Conservation (phyloP, 2,888 invertebrate species). For the Slavum lentiscoides region DNA sequence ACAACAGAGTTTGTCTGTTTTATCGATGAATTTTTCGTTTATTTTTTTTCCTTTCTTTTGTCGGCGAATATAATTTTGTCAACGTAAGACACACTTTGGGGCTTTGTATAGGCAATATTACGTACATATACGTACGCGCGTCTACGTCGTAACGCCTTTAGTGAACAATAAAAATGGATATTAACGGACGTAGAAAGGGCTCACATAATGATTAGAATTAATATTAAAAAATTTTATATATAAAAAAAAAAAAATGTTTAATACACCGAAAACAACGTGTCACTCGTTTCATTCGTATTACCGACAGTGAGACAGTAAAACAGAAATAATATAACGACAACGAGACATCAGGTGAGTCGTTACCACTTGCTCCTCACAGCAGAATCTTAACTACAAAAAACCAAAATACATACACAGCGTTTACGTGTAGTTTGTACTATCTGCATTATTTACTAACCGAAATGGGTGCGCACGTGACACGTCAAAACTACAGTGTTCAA, state of each 20-base stretch:
- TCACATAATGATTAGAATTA: too few relatives aligned
- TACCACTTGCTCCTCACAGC: too few relatives aligned
- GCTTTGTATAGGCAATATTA: background rate
- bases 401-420: background rate
- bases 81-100: background rate
- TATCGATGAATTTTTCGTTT: too few relatives aligned
- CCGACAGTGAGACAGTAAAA: background rate
- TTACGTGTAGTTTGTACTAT: background rate
- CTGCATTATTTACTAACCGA: slow-evolving; percentile 59
- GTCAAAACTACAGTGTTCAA: slow-evolving; percentile 73
- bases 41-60: too few relatives aligned
- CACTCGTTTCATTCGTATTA: background rate
- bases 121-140: background rate
- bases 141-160: background rate
- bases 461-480: slow-evolving; percentile 73
- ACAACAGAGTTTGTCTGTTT: too few relatives aligned
- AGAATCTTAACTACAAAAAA: background rate
- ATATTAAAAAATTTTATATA: background rate
- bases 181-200: background rate
- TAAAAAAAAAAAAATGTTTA: background rate
- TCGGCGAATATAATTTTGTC: too few relatives aligned
- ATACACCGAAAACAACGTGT: too few relatives aligned
- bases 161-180: background rate
- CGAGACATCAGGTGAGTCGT: too few relatives aligned
- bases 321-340: background rate